Conservation (phyloP, 2,888 invertebrate species). For the Hyppa rectilinea region DNA sequence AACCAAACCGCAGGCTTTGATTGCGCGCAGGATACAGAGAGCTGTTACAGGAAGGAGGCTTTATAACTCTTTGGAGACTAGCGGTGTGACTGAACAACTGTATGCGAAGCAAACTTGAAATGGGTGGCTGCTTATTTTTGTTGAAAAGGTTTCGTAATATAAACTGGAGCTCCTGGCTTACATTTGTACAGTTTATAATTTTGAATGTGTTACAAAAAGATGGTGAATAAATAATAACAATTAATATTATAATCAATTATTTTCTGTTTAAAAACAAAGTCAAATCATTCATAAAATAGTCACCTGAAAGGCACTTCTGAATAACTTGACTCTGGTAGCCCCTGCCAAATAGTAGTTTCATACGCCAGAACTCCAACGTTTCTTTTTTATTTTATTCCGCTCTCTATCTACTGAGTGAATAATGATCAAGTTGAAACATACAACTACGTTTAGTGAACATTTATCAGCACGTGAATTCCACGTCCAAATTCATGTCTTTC, state of each 20-base stretch:
- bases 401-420: neutral
- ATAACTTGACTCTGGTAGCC: too few relatives aligned
- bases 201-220: neutral
- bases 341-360: too few relatives aligned
- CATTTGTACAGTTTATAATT: neutral
- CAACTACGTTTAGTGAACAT: neutral
- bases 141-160: slow-evolving; percentile 32
- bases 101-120: slow-evolving; percentile 42
- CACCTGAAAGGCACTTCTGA: too few relatives aligned
- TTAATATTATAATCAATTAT: neutral
- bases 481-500: neutral
- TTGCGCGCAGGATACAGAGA: slow-evolving; percentile 42
- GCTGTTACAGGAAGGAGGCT: slow-evolving; percentile 47
- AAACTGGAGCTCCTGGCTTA: neutral
- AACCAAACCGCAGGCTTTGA: slow-evolving; percentile 63
- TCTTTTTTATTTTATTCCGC: neutral
- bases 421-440: neutral
- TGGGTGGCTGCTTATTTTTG: slow-evolving; percentile 55
- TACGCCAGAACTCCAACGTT: too few relatives aligned
- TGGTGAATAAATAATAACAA: neutral
- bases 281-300: too few relatives aligned
- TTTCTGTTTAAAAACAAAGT: too few relatives aligned
- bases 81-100: slow-evolving; percentile 25
- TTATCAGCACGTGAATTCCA: neutral
- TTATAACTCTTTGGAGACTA: slow-evolving; percentile 53